These are phyloP conservation scores for Antechinus stuartii DNA, from an alignment of 2,113 vertebrate species.

Conservation along the genomic window DNA sequence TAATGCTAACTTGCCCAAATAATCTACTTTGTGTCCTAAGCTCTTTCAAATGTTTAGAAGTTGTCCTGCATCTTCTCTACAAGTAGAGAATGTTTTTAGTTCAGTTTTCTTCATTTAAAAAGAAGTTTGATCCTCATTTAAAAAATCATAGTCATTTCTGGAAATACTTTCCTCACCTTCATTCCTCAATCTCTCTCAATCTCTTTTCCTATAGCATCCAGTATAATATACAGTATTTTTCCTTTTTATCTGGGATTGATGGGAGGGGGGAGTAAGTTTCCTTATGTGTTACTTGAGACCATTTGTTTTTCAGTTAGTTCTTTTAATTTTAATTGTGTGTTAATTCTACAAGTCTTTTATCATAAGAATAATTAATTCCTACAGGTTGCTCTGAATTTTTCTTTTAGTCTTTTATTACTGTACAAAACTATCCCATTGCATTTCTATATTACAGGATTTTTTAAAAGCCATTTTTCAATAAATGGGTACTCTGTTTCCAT, in stretches of 20 bases:
- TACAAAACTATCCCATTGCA: background rate
- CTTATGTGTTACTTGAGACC: background rate
- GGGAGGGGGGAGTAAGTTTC: background rate
- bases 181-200: background rate
- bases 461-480: background rate
- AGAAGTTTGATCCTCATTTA: background rate
- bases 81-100: background rate
- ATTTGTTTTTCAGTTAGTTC: background rate
- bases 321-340: background rate
- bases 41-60: background rate
- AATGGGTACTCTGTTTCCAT: background rate
- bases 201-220: background rate
- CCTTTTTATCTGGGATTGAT: background rate
- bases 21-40: slow-evolving; percentile 19
- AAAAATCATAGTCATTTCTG: background rate
- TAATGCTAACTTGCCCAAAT: slow-evolving; percentile 18
- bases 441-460: background rate
- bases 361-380: background rate
- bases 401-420: background rate
- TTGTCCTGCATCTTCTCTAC: slow-evolving; percentile 3
- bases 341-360: background rate
- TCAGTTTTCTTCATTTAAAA: background rate
- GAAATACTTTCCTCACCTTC: background rate
- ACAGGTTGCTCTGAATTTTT: background rate
- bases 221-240: background rate